A percentile compares a stretch with the other conserved stretches of the same genome.
These are phyloP conservation scores for Chloropsis cyanopogon DNA, from an alignment of 2,113 vertebrate genomes.

Conservation along the genomic window DNA sequence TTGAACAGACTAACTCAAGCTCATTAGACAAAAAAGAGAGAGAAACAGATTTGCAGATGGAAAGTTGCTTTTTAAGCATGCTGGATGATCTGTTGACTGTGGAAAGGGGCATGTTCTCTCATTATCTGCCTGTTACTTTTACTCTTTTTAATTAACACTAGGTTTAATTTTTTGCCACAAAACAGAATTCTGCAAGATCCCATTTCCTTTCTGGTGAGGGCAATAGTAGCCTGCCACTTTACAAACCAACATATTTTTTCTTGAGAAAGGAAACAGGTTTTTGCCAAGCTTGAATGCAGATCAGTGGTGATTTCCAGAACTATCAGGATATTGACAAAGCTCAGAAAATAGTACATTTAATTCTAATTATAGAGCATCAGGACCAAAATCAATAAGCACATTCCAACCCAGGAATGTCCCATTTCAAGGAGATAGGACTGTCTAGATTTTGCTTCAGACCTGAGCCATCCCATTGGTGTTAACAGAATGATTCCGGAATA, in stretches of 20 bases:
- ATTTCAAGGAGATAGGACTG: neutral
- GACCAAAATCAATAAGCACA: neutral
- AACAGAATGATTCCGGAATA: neutral
- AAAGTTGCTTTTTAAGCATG: slow-evolving; percentile 51
- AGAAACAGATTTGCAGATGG: slow-evolving; percentile 44
- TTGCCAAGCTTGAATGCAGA: neutral
- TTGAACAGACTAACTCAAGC: slow-evolving; percentile 26
- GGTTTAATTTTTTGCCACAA: neutral
- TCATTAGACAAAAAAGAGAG: slow-evolving; percentile 57
- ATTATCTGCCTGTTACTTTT: slow-evolving; percentile 37
- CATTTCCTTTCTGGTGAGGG: neutral
- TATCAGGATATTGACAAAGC: neutral
- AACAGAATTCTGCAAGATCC: neutral
- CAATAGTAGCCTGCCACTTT: neutral
- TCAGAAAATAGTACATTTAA: neutral
- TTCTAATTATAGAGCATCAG: neutral
- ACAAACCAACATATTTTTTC: neutral
- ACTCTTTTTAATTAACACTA: slow-evolving; percentile 23
- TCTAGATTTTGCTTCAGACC: neutral
- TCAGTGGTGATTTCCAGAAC: neutral
- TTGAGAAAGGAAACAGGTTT: neutral
- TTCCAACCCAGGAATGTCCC: neutral
- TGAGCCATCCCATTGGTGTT: neutral
- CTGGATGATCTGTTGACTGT: slow-evolving; percentile 24
- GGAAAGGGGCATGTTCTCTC: slow-evolving; percentile 24